phyloP scores from a whole-genome alignment of 2,797 vertebrate genomes.

The Poeciliopsis turneri region DNA sequence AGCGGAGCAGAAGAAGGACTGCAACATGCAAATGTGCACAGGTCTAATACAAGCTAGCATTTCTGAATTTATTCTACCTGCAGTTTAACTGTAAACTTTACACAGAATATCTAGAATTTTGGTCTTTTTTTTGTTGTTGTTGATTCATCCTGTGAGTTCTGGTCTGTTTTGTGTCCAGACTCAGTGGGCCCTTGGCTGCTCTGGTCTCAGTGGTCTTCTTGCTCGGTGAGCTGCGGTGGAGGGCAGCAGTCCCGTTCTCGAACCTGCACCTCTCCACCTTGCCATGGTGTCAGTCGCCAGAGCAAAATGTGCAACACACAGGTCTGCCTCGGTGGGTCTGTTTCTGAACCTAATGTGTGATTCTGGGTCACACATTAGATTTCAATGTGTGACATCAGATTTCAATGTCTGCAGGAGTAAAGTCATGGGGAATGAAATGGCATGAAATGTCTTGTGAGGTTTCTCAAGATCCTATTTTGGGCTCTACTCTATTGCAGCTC shows the following conservation, averaged over 20 bases:
- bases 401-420: not conserved
- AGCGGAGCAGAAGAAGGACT: slow-evolving; percentile 72
- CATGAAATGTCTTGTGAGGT: not conserved
- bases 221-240: slow-evolving; percentile 88
- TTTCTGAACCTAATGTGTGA: not conserved
- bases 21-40: slow-evolving; percentile 73
- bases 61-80: not conserved
- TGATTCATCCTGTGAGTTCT: too few species aligned
- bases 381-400: too few species aligned
- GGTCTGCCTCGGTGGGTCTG: slow-evolving; percentile 88
- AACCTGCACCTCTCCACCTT: slow-evolving; percentile 73
- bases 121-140: not conserved
- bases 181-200: slow-evolving; percentile 55
- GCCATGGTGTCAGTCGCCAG: slow-evolving; percentile 80
- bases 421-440: not conserved
- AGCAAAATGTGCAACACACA: slow-evolving; percentile 88
- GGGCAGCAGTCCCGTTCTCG: slow-evolving; percentile 86
- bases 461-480: not conserved
- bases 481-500: not conserved
- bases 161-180: slow-evolving; percentile 59
- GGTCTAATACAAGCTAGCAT: slow-evolving; percentile 36
- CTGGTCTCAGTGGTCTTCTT: slow-evolving; percentile 86
- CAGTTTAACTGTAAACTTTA: not conserved
- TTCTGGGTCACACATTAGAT: too few species aligned
- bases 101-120: not conserved